Evolutionary conservation across 2,888 invertebrate genomes (phyloP).

Genomic region (Drosophila macrospina): DNA sequence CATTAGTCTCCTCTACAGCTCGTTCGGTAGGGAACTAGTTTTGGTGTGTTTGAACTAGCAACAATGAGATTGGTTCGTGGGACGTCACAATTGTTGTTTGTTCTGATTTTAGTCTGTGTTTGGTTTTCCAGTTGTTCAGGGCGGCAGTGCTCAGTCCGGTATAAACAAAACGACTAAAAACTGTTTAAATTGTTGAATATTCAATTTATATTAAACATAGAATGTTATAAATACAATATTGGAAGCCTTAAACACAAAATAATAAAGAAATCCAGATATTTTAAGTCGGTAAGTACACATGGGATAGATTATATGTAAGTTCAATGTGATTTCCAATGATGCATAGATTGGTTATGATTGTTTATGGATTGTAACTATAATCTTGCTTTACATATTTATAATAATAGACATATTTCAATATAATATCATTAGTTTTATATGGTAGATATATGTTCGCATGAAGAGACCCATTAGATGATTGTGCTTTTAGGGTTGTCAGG

Average conservation of each 20-base stretch:
- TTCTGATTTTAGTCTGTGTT: slow-evolving; percentile 53
- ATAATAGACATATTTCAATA: background rate
- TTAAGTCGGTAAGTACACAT: slow-evolving; percentile 17
- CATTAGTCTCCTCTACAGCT: slow-evolving; percentile 1
- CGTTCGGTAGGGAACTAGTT: slow-evolving; percentile 22
- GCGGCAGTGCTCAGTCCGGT: slow-evolving; percentile 31
- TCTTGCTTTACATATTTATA: slow-evolving; percentile 5
- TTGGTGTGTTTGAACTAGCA: slow-evolving; percentile 13
- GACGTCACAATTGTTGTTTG: slow-evolving; percentile 41
- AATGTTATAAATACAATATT: slow-evolving; percentile 2
- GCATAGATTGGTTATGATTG: slow-evolving; percentile 13
- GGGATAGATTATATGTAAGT: background rate
- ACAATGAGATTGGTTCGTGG: slow-evolving; percentile 15
- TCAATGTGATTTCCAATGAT: background rate
- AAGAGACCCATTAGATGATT: slow-evolving; percentile 16
- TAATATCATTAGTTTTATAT: slow-evolving; percentile 8
- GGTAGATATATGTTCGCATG: slow-evolving; percentile 17
- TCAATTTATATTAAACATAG: background rate
- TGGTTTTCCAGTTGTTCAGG: slow-evolving; percentile 55
- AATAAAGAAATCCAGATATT: background rate
- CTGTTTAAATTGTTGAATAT: slow-evolving; percentile 34
- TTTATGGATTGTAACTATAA: slow-evolving; percentile 6
- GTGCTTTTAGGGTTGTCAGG: slow-evolving; percentile 69
- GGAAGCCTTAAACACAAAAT: background rate
- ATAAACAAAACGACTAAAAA: slow-evolving; percentile 61